Percentiles rank a stretch among this genome's conserved stretches.
phyloP scores from a whole-genome alignment of 2,797 vertebrate genomes.

The Alosa sapidissima region DNA sequence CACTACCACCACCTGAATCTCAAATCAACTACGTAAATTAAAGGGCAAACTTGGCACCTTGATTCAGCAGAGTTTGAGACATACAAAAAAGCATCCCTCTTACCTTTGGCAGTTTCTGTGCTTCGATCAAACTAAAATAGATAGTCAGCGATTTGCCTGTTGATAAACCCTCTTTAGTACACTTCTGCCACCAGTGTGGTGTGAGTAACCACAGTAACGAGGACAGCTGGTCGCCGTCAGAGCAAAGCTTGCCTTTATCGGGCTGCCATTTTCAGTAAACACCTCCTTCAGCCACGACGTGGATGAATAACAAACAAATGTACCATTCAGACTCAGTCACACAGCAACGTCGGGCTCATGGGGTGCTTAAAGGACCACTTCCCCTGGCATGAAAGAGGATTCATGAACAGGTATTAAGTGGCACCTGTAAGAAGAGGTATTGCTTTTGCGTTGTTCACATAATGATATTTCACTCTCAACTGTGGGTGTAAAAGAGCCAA shows the following conservation, averaged over 20 bases:
- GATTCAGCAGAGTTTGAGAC: not conserved
- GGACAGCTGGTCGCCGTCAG: conserved; percentile 70
- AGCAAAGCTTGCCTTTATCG: conserved; percentile 57
- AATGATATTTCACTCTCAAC: not conserved
- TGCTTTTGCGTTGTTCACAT: not conserved
- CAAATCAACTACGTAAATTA: not conserved
- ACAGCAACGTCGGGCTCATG: not conserved
- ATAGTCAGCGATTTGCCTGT: conserved; percentile 57
- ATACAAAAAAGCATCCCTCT: not conserved
- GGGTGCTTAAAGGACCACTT: not conserved
- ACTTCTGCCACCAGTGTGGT: conserved; percentile 53
- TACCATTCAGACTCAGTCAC: not conserved
- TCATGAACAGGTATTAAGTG: not conserved
- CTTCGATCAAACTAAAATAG: conserved; percentile 65
- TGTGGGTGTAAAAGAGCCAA: not conserved
- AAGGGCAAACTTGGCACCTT: not conserved
- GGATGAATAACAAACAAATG: not conserved
- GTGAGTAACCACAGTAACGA: conserved; percentile 79
- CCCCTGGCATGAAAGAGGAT: not conserved
- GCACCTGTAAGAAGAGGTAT: not conserved
- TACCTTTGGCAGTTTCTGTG: conserved; percentile 35
- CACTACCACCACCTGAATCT: no score
- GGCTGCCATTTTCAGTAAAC: conserved; percentile 64
- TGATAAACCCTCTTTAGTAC: conserved; percentile 63
- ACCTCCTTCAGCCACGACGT: conserved; percentile 32